Evolutionary conservation across 2,888 invertebrate species (phyloP), one percentile per base, ranked within the genome.

Genomic region (Aporophyla lueneburgensis): DNA sequence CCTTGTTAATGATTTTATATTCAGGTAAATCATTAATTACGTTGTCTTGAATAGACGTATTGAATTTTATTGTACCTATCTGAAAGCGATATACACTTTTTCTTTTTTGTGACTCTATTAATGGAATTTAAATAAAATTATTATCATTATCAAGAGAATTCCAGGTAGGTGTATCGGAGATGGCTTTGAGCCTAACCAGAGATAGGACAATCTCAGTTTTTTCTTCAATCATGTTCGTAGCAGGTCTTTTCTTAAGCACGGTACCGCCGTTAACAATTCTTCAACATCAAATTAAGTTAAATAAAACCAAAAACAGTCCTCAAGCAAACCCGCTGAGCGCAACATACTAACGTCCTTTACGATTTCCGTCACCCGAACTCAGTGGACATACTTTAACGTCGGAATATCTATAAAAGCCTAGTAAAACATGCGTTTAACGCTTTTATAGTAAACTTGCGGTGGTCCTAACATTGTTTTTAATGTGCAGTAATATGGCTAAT

Each of bases 391-490:
- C 85, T 87, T 86, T 88, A 89, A 89, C 84, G 89, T 86, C 84
- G 73, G 79, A 88, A 92, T 88, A 91, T 91, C 93, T 91, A 93
- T 94, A 93, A 94, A 94, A 92, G 87, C 87, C 91, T 91, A 93
- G 93, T 94, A 92, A 93, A 92, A 87, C 90, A 86, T 85, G 78
- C 92, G 90, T 93, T 93, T 91, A 93, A 91, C 88, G 91, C 87
- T 92, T 95, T 95, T 93, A 95, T 94, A 93, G 92, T 89, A 89
- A 90, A 89, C 91, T 89, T 92, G 92, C 90, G 96, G 96, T 96
- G 96, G 96, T 95, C 95, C 91, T 89, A 92, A 96, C 96, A 95
- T 96, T 96, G 96, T 96, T 93, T 95, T 96, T 96, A 96, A 96
- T 95, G 95, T 94, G 91, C 93, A 91, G 94, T 94, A 94, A 93